Percentiles rank a stretch among this genome's conserved stretches.
phyloP scores from a whole-genome alignment of 1,140 invertebrate genomes.

The Bombus polaris region DNA sequence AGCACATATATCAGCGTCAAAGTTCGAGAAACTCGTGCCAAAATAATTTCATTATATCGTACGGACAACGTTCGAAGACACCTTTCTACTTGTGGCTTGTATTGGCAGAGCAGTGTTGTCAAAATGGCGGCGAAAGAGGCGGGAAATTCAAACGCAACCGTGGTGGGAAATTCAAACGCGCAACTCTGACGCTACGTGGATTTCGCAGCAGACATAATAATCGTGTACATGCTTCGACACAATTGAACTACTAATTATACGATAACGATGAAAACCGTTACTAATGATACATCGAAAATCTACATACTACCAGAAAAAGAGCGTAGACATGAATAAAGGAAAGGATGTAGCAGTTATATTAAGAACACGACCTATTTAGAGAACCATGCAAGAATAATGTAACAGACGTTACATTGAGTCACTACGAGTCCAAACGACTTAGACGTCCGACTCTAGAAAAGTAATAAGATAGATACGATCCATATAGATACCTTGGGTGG shows the following conservation, averaged over 20 bases:
- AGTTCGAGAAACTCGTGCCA: background rate
- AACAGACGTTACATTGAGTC: background rate
- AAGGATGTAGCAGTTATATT: background rate
- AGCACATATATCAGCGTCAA: background rate
- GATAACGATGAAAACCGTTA: background rate
- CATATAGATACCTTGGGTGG: slow-evolving; percentile 86
- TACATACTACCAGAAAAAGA: background rate
- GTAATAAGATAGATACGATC: slow-evolving; percentile 58
- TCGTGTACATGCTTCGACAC: background rate
- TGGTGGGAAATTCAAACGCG: background rate
- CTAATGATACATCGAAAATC: background rate
- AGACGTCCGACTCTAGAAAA: background rate
- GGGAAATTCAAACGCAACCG: slow-evolving; percentile 4
- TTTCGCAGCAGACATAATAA: background rate
- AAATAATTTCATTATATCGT: no score
- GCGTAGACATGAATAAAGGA: background rate
- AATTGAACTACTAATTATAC: background rate
- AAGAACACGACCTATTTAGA: background rate
- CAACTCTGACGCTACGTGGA: background rate
- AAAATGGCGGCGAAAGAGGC: slow-evolving; percentile 20
- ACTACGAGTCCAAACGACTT: background rate
- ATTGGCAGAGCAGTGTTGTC: background rate
- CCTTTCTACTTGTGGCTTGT: background rate
- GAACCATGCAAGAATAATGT: background rate
- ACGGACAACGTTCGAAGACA: no score